phyloP scores from a whole-genome alignment of 2,888 invertebrate genomes.

The Meiosimyza platycephala region DNA sequence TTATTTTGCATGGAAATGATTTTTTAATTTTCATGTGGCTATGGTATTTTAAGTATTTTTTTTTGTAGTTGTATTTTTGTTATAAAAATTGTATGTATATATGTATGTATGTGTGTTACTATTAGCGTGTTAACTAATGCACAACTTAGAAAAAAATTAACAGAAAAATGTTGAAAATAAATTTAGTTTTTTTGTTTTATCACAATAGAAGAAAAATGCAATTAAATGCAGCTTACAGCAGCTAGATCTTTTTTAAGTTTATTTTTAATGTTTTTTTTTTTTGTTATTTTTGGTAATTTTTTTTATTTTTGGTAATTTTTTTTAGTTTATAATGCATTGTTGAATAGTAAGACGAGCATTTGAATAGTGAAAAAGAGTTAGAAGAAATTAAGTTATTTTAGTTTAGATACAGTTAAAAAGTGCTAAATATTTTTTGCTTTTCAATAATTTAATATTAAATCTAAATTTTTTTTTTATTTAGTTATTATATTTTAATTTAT shows the following conservation, averaged over 20 bases:
- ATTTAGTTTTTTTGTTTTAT: background rate
- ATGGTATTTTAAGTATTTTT: too few relatives aligned
- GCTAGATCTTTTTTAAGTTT: background rate
- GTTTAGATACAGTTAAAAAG: slow-evolving; percentile 13
- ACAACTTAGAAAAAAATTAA: slow-evolving; percentile 4
- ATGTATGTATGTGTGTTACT: background rate
- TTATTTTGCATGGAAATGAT: background rate
- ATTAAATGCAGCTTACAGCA: slow-evolving; percentile 1
- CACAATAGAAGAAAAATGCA: slow-evolving; percentile 17
- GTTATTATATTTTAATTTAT: slow-evolving; percentile 22
- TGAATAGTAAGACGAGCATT: slow-evolving; percentile 20
- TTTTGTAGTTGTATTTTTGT: background rate
- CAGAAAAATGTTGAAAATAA: background rate
- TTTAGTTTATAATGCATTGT: background rate
- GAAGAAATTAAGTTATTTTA: slow-evolving; percentile 28
- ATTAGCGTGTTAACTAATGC: background rate
- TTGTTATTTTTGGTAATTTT: background rate
- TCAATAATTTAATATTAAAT: background rate
- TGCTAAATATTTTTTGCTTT: slow-evolving; percentile 7
- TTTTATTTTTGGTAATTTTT: background rate
- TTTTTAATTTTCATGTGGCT: too few relatives aligned
- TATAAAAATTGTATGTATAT: background rate
- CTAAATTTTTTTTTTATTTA: background rate
- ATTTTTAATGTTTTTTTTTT: slow-evolving; percentile 2
- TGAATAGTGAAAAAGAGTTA: slow-evolving; percentile 27